phyloP scores from a whole-genome alignment of 2,797 vertebrate genomes.

The Miichthys miiuy region DNA sequence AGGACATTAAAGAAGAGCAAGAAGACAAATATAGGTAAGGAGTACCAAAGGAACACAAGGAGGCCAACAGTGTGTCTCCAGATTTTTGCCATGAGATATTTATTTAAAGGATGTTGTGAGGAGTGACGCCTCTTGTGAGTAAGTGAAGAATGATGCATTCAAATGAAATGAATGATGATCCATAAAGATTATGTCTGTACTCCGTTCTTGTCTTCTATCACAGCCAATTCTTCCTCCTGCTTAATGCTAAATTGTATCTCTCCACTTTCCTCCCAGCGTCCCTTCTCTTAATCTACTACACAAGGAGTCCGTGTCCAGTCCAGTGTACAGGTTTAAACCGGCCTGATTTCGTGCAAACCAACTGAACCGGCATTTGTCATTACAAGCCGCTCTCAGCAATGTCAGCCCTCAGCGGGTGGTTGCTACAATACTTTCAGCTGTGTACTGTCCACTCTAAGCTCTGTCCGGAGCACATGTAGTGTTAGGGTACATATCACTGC shows the following conservation, averaged over 20 bases:
- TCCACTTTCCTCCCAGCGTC: neutral
- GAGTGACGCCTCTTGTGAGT: slow-evolving; percentile 17
- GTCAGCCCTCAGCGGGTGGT: too few relatives aligned
- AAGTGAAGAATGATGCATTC: slow-evolving; percentile 38
- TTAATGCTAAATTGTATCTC: slow-evolving; percentile 20
- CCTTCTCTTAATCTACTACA: slow-evolving; percentile 9
- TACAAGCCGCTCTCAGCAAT: too few relatives aligned
- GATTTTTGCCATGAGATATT: slow-evolving; percentile 25
- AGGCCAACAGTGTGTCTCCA: neutral
- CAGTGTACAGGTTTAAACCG: too few relatives aligned
- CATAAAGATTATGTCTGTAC: slow-evolving; percentile 46
- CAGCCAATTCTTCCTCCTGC: slow-evolving; percentile 30
- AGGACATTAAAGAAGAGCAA: slow-evolving; percentile 34
- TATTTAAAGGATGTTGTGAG: slow-evolving; percentile 25
- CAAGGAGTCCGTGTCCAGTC: neutral
- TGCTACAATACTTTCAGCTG: too few relatives aligned
- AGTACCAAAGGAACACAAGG: slow-evolving; percentile 24
- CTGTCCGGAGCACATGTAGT: too few relatives aligned
- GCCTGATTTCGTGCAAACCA: too few relatives aligned
- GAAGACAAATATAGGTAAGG: slow-evolving; percentile 13
- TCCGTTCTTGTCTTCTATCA: slow-evolving; percentile 32
- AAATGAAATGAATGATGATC: slow-evolving; percentile 49
- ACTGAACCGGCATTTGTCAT: too few relatives aligned
- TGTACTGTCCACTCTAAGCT: too few relatives aligned
- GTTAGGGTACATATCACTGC: too few relatives aligned